Evolutionary conservation across 2,113 vertebrate genomes (phyloP).

Genomic region (Phocoena phocoena): DNA sequence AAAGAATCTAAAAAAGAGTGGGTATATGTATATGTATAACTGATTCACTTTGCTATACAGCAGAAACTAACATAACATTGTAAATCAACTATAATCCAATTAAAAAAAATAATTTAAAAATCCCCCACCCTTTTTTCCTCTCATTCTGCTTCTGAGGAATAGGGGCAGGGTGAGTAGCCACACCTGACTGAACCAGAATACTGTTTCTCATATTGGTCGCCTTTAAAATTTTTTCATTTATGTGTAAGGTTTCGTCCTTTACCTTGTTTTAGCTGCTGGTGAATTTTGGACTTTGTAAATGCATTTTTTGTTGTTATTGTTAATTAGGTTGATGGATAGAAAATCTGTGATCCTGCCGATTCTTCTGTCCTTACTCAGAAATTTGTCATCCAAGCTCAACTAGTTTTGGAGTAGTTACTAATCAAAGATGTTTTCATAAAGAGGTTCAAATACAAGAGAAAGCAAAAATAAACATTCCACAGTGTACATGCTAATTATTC

Average conservation of each 20-base stretch:
- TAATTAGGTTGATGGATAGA: neutral
- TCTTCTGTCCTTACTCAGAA: neutral
- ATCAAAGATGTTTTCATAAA: constrained; percentile 40
- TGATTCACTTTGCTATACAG: neutral
- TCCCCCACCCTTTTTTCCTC: neutral
- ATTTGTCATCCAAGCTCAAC: constrained; percentile 20
- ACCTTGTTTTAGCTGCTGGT: neutral
- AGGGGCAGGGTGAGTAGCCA: neutral
- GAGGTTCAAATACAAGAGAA: constrained; percentile 25
- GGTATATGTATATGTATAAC: neutral
- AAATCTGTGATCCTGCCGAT: neutral
- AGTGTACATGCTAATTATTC: constrained; percentile 46
- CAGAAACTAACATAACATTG: neutral
- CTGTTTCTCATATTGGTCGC: neutral
- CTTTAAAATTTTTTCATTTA: neutral
- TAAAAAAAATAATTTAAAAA: neutral
- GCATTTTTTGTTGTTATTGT: neutral
- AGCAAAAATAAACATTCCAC: constrained; percentile 50
- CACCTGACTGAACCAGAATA: neutral
- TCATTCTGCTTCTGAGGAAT: neutral
- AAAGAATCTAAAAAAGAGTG: neutral
- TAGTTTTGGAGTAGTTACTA: constrained; percentile 19
- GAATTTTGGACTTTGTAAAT: neutral
- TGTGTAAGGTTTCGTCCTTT: neutral
- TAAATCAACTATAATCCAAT: neutral